Evolutionary conservation across 2,888 invertebrate species (phyloP), one percentile per base, ranked within the genome.

Genomic region (Drosophila nigricruria): DNA sequence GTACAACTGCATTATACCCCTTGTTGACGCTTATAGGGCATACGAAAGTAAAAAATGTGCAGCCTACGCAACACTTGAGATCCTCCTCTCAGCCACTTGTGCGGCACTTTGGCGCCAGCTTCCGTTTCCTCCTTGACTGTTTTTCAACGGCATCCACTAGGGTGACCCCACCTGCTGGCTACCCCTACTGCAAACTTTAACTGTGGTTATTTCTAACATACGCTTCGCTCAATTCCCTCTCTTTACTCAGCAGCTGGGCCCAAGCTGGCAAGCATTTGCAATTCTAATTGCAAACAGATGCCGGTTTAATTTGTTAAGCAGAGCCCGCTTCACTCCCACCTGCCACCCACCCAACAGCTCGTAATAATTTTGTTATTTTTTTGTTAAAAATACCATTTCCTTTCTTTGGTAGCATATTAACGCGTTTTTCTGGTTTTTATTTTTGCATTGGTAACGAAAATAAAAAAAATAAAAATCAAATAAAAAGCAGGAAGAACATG

Each of bases 391-490:
- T 73, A 43, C 53, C 56, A 65, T 67, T 87, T 68, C 70, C 68
- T 57, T 68, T 79, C 54, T 36, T 34, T 36, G 54, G 16, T 18
- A 53, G 60, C 65, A 62, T 70, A 60, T 79, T 68, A 85, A 86
- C 82, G 75, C 72, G 87, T 88, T 83, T 70, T 86, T 80, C 83
- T 53, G 70, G 89, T 83, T 77, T 89, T 88, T 64, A 50, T 71
- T 82, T 76, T 65, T 54, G 70, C 32, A 72, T 77, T 78, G 74
- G 69, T 72, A 73, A 68, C 75, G 66, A 70, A 20, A 56, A 56
- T n/a, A 47, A 14, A 38, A 38, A 18, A 38, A 38, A 18, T 3
- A 27, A 40, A 10, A 40, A 18, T 10, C 12, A 10, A 16, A 53
- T 23, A 38, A 54, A 40, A 76, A 73, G 38, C 72, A 77, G 82